These are phyloP conservation scores for Mellivora capensis DNA, from an alignment of 2,113 vertebrate genomes.

Conservation along the genomic window DNA sequence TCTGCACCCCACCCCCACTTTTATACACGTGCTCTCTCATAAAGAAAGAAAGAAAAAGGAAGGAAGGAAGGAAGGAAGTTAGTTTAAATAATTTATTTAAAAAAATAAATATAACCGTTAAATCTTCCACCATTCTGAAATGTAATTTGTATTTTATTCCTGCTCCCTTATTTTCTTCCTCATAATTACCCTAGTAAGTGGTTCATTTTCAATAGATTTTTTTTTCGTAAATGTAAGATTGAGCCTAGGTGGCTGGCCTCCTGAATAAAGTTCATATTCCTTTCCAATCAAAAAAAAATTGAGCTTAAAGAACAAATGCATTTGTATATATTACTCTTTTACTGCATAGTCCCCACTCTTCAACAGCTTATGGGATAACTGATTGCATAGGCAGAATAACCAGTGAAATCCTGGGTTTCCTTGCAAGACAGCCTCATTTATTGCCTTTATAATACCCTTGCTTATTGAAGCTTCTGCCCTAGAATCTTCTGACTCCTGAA, in stretches of 20 bases:
- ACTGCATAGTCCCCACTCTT: not conserved
- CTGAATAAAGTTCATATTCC: too few relatives aligned
- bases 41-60: not conserved
- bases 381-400: not conserved
- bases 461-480: not conserved
- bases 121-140: not conserved
- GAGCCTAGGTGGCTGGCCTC: not conserved
- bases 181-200: not conserved
- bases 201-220: not conserved
- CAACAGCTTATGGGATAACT: not conserved
- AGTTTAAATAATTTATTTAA: too few relatives aligned
- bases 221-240: not conserved
- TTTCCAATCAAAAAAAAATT: not conserved
- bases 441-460: not conserved
- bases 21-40: fast-evolving
- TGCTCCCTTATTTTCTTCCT: not conserved
- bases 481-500: not conserved
- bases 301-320: not conserved
- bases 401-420: not conserved
- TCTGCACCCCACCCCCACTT: not conserved
- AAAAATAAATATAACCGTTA: not conserved
- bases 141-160: not conserved
- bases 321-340: not conserved
- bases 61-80: not conserved
- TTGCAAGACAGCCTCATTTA: not conserved